These are phyloP conservation scores for Petrocephalus microphthalmus DNA, from an alignment of 2,113 vertebrate genomes.

Conservation along the genomic window DNA sequence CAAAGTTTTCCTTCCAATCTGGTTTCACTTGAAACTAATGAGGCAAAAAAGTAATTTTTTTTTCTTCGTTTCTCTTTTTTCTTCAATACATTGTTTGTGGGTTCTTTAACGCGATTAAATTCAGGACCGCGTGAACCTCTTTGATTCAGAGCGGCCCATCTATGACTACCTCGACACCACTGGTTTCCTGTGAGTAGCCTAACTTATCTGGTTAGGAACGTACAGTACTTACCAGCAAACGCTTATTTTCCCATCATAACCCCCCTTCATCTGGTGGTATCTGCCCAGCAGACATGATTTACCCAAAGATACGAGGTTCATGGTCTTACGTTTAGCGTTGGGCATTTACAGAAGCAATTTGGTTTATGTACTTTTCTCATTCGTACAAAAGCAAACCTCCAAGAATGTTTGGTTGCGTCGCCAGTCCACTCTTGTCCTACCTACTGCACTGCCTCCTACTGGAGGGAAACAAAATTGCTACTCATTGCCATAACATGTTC, in stretches of 20 bases:
- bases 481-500: neutral
- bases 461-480: neutral
- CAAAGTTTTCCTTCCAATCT: slow-evolving; percentile 24
- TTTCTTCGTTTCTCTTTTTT: neutral
- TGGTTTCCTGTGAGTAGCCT: neutral
- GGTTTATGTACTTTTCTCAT: neutral
- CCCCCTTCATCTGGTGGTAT: neutral
- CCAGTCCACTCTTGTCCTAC: neutral
- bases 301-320: neutral
- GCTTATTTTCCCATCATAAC: neutral
- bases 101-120: slow-evolving; percentile 23
- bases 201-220: neutral
- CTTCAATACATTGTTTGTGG: slow-evolving; percentile 18
- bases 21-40: slow-evolving; percentile 28
- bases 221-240: neutral
- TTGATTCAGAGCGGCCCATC: neutral
- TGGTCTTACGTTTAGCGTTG: neutral
- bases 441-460: neutral
- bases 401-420: neutral
- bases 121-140: slow-evolving; percentile 5
- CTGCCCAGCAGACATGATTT: neutral
- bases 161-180: neutral
- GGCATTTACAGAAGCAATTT: neutral
- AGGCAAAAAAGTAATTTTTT: slow-evolving; percentile 16
- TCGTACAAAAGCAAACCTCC: neutral